Percentiles rank a stretch among this genome's conserved stretches.
These are phyloP conservation scores for Lontra canadensis DNA, from an alignment of 2,113 vertebrate genomes.

Conservation along the genomic window DNA sequence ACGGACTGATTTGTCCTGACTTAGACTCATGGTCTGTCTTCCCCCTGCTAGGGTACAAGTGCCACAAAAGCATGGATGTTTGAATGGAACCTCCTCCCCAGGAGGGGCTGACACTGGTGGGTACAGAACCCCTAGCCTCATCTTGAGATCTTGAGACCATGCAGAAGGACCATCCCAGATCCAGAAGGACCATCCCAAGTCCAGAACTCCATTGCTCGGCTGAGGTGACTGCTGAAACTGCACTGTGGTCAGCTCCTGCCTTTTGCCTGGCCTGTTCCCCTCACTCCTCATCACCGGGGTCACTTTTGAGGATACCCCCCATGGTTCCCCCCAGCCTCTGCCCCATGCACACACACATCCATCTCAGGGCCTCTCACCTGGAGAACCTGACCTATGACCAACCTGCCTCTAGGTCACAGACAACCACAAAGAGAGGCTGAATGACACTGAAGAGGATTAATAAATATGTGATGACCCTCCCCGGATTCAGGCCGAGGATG, in stretches of 20 bases:
- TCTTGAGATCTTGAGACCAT: not conserved
- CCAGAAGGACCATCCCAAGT: not conserved
- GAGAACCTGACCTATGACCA: not conserved
- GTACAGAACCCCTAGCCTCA: not conserved
- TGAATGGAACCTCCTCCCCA: not conserved
- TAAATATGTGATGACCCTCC: no score
- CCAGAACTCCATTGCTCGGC: not conserved
- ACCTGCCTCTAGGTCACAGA: no score
- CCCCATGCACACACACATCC: not conserved
- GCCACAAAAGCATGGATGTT: not conserved
- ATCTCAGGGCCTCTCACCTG: not conserved
- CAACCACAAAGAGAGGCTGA: not conserved
- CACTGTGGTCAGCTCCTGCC: not conserved
- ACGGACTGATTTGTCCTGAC: not conserved
- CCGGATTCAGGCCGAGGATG: not conserved
- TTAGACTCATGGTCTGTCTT: not conserved
- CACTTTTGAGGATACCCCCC: not conserved
- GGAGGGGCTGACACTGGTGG: not conserved
- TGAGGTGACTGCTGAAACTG: not conserved
- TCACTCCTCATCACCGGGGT: not conserved
- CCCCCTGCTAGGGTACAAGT: not conserved
- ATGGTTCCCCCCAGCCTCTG: rapidly evolving
- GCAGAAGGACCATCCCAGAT: not conserved
- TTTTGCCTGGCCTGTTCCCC: not conserved
- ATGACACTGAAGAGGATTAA: no score